A percentile compares a stretch with the other conserved stretches of the same genome.
Evolutionary conservation across 2,888 invertebrate species (phyloP).

Genomic region (Cataglyphis altisquamis): DNA sequence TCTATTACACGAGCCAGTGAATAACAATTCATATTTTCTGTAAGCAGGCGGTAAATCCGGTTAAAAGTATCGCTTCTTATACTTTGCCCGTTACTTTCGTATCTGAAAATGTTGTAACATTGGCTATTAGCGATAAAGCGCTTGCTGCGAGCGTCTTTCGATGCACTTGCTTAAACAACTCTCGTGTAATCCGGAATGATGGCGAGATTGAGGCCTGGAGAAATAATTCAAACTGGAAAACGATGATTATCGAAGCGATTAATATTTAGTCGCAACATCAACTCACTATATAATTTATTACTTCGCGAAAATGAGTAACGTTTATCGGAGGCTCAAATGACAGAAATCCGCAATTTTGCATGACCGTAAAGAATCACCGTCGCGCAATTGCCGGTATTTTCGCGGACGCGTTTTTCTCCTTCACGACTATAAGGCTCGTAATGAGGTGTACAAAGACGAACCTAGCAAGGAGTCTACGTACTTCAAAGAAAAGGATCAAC

Average conservation of each 20-base stretch:
- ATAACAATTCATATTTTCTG: slow-evolving; percentile 41
- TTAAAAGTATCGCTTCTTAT: slow-evolving; percentile 44
- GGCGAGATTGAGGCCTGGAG: background rate
- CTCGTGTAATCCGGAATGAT: slow-evolving; percentile 8
- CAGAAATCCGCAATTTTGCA: background rate
- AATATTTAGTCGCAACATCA: slow-evolving; percentile 10
- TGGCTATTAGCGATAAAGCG: slow-evolving; percentile 41
- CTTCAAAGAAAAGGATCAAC: slow-evolving; percentile 62
- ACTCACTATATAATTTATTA: slow-evolving; percentile 8
- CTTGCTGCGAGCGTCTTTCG: slow-evolving; percentile 23
- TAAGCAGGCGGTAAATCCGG: slow-evolving; percentile 50
- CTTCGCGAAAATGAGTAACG: background rate
- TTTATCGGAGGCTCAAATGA: background rate
- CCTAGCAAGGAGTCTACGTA: slow-evolving; percentile 46
- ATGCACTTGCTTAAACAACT: slow-evolving; percentile 18
- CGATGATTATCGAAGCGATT: slow-evolving; percentile 13
- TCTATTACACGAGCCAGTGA: slow-evolving; percentile 6
- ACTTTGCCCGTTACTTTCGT: slow-evolving; percentile 22
- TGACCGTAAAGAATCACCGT: background rate
- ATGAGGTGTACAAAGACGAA: slow-evolving; percentile 50
- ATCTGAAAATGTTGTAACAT: slow-evolving; percentile 30
- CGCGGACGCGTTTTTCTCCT: slow-evolving; percentile 29
- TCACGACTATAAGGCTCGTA: background rate
- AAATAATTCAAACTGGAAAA: background rate
- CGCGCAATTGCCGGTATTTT: background rate